phyloP scores from a whole-genome alignment of 37 sponge, comb jelly and placozoan species.

The Aplysina aerophoba region DNA sequence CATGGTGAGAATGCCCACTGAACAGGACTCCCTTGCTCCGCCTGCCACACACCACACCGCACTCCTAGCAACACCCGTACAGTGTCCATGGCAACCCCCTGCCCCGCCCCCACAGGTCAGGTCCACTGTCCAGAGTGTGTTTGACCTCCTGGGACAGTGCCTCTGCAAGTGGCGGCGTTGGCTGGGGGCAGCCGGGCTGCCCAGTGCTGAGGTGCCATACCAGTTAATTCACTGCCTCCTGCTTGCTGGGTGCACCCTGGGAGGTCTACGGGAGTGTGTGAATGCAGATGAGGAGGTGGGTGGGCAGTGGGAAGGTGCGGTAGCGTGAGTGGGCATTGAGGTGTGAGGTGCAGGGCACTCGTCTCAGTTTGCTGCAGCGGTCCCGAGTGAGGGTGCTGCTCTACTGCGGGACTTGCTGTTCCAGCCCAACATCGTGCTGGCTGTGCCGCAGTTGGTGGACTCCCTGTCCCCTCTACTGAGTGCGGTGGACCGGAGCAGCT shows the following conservation, averaged over 20 bases:
- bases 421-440: slow-evolving; percentile 11
- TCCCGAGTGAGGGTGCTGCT: neutral
- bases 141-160: slow-evolving; percentile 44
- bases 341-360: too few species aligned
- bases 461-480: neutral
- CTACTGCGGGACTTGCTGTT: neutral
- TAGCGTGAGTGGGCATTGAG: too few species aligned
- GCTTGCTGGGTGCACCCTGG: neutral
- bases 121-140: neutral
- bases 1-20: neutral
- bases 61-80: neutral
- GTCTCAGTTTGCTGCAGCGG: neutral
- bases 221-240: neutral
- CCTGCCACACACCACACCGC: neutral
- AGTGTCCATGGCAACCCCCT: neutral
- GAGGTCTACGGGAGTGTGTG: neutral
- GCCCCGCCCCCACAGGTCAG: slow-evolving; percentile 19
- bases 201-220: neutral
- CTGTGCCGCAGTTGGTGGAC: neutral
- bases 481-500: neutral
- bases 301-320: neutral
- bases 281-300: neutral
- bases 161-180: slow-evolving; percentile 67
- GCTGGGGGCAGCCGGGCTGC: slow-evolving; percentile 20
- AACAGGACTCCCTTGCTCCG: too few species aligned